phyloP scores from a whole-genome alignment of 2,113 vertebrate genomes.

The Okapia johnstoni region DNA sequence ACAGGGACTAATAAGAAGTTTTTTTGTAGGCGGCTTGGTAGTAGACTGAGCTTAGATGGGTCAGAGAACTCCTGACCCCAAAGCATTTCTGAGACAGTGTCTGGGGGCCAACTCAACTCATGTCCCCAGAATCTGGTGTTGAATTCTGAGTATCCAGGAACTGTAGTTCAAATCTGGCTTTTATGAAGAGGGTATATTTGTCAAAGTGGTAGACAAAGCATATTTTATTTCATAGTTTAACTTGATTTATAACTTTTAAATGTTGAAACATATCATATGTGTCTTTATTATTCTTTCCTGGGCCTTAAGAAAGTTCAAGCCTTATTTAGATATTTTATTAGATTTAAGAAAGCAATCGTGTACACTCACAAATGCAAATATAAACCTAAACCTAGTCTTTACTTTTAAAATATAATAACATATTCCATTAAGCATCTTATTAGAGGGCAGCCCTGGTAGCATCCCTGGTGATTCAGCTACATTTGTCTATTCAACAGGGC shows the following conservation, averaged over 20 bases:
- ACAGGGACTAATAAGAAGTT: background rate
- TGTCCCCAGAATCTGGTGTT: background rate
- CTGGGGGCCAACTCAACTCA: accelerated
- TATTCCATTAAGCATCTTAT: background rate
- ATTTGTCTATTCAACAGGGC: background rate
- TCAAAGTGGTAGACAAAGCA: background rate
- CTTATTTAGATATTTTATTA: background rate
- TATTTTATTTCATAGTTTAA: background rate
- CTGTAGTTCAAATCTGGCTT: background rate
- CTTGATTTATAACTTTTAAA: background rate
- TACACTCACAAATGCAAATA: background rate
- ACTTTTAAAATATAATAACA: background rate
- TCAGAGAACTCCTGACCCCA: background rate
- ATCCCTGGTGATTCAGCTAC: background rate
- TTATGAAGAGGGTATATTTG: background rate
- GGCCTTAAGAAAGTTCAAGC: background rate
- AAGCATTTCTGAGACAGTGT: background rate
- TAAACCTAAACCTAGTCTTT: background rate
- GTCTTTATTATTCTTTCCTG: background rate
- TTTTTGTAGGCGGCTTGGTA: background rate
- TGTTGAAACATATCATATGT: background rate
- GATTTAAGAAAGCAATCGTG: background rate
- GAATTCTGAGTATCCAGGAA: background rate
- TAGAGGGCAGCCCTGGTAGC: background rate
- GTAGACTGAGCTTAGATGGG: background rate